Evolutionary conservation across 1,140 invertebrate species (phyloP).

Genomic region (Zophobas atratus): DNA sequence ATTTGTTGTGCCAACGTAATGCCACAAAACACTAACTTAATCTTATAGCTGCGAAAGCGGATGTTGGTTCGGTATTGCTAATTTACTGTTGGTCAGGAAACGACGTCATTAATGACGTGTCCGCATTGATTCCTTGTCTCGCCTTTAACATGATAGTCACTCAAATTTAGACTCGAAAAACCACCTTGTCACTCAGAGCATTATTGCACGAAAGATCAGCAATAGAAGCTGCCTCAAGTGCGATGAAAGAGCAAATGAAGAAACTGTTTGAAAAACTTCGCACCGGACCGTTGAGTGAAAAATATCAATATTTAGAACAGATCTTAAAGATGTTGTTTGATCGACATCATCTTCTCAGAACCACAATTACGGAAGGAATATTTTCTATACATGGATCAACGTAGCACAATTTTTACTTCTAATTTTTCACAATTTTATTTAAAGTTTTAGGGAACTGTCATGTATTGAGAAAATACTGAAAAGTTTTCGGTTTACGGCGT

Average conservation of each 20-base stretch:
- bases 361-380: conserved; percentile 50
- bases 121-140: too few relatives aligned
- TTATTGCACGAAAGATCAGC: conserved; percentile 11
- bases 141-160: too few relatives aligned
- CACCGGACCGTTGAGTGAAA: background rate
- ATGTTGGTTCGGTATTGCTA: too few relatives aligned
- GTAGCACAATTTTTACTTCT: conserved; percentile 33
- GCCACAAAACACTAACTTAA: too few relatives aligned
- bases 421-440: background rate
- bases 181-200: background rate
- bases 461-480: conserved; percentile 56
- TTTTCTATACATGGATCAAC: conserved; percentile 42
- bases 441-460: conserved; percentile 54
- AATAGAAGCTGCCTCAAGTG: background rate
- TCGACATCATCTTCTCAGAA: conserved; percentile 57
- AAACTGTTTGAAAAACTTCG: conserved; percentile 6
- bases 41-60: too few relatives aligned
- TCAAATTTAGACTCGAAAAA: conserved; percentile 5
- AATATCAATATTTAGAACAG: conserved; percentile 21
- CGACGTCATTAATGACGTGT: too few relatives aligned
- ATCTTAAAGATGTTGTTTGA: conserved; percentile 54
- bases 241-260: conserved; percentile 16
- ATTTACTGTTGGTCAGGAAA: too few relatives aligned
- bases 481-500: conserved; percentile 49
- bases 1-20: too few relatives aligned